Evolutionary conservation across 2,888 invertebrate species (phyloP).

Genomic region (Stenodera caucasica): DNA sequence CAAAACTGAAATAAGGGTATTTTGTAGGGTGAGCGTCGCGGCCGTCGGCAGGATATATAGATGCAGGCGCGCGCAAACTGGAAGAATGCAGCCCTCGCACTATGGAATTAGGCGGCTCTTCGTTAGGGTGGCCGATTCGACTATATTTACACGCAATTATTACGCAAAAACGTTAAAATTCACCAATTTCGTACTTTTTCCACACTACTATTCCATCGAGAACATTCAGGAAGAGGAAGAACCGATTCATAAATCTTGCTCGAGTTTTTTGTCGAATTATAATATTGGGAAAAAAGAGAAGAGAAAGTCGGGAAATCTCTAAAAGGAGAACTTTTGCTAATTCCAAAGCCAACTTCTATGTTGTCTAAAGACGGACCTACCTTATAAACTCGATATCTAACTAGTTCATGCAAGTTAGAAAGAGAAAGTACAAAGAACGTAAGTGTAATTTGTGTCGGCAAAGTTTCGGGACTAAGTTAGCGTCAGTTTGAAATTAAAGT

Average conservation of each 20-base stretch:
- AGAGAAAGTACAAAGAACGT: slow-evolving; percentile 56
- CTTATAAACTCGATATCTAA: slow-evolving; percentile 51
- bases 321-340: slow-evolving; percentile 47
- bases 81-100: slow-evolving; percentile 43
- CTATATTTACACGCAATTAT: slow-evolving; percentile 7
- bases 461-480: slow-evolving; percentile 55
- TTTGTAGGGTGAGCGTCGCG: slow-evolving; percentile 35
- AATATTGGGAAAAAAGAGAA: background rate
- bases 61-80: slow-evolving; percentile 56
- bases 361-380: slow-evolving; percentile 52
- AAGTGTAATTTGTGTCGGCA: slow-evolving; percentile 56
- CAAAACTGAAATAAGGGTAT: slow-evolving; percentile 31
- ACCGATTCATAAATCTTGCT: background rate
- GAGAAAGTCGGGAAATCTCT: slow-evolving; percentile 7
- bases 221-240: no score
- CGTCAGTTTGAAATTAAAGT: slow-evolving; percentile 54
- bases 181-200: no score
- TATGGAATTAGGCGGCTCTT: slow-evolving; percentile 13
- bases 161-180: no score
- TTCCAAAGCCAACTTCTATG: slow-evolving; percentile 45
- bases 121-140: slow-evolving; percentile 23
- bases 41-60: slow-evolving; percentile 34
- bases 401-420: slow-evolving; percentile 54
- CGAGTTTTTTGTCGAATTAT: background rate
- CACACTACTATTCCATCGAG: no score